Evolutionary conservation across 2,113 vertebrate genomes (phyloP).

Genomic region (Ammodytes dubius): DNA sequence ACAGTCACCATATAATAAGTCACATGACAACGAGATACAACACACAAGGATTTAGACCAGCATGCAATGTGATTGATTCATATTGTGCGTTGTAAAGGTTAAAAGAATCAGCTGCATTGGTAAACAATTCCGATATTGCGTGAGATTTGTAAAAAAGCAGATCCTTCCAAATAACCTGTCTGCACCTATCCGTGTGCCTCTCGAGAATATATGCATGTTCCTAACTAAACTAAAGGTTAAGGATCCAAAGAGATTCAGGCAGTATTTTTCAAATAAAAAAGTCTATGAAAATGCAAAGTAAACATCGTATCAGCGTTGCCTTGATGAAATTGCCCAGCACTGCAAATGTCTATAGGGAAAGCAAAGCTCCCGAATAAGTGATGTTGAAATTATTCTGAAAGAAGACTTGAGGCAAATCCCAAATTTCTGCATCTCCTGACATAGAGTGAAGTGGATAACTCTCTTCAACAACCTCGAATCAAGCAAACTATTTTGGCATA

Average conservation of each 20-base stretch:
- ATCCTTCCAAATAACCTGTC: background rate
- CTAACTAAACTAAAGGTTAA: background rate
- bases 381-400: conserved; percentile 6
- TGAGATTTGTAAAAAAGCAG: background rate
- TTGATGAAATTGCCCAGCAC: background rate
- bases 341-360: conserved; percentile 6
- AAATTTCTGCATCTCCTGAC: background rate
- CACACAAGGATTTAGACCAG: no score
- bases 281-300: conserved; percentile 7
- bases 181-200: background rate
- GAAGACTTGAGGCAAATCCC: conserved; percentile 23
- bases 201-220: background rate
- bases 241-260: background rate
- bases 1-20: no score
- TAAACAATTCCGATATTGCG: background rate
- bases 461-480: conserved; percentile 35
- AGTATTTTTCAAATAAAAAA: background rate
- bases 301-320: conserved; percentile 27
- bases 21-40: no score
- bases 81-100: background rate
- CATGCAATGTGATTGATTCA: no score
- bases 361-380: background rate
- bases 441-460: conserved; percentile 33
- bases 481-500: conserved; percentile 50
- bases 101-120: background rate